These are phyloP conservation scores for Panorpa germanica DNA, from an alignment of 2,888 invertebrate genomes.

Conservation along the genomic window DNA sequence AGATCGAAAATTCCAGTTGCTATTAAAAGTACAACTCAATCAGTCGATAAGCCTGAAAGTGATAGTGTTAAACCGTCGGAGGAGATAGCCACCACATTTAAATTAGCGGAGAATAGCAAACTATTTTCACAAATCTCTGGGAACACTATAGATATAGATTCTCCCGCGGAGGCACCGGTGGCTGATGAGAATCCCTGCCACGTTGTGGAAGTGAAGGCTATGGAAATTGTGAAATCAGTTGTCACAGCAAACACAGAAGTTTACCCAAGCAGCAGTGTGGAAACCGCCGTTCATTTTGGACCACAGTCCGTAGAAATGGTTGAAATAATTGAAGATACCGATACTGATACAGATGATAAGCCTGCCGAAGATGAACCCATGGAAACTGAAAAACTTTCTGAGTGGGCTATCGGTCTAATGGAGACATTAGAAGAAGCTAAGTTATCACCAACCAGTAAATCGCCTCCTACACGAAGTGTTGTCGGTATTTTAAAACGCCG, in stretches of 20 bases:
- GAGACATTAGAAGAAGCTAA: slow-evolving; percentile 24
- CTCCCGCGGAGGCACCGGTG: neutral
- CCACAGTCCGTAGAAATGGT: slow-evolving; percentile 34
- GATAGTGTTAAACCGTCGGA: too few species aligned
- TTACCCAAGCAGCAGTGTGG: slow-evolving; percentile 29
- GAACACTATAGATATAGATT: slow-evolving; percentile 20
- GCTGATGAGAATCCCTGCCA: slow-evolving; percentile 8
- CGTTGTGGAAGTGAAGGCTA: slow-evolving; percentile 12
- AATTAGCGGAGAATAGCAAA: slow-evolving; percentile 43
- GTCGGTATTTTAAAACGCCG: slow-evolving; percentile 23
- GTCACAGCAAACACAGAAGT: slow-evolving; percentile 22
- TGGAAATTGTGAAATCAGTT: slow-evolving; percentile 10
- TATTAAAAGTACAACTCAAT: slow-evolving; percentile 25
- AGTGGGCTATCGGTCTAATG: slow-evolving; percentile 13
- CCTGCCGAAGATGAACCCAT: neutral
- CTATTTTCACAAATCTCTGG: slow-evolving; percentile 48
- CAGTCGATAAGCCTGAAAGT: too few species aligned
- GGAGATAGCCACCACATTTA: slow-evolving; percentile 41
- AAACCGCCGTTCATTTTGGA: slow-evolving; percentile 30
- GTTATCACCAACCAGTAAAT: slow-evolving; percentile 21
- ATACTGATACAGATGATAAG: slow-evolving; percentile 20
- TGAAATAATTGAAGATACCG: slow-evolving; percentile 32
- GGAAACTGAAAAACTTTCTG: slow-evolving; percentile 11
- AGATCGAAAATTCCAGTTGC: slow-evolving; percentile 28
- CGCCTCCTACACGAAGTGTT: slow-evolving; percentile 8